These are phyloP conservation scores for Elysia crispata DNA, from an alignment of 2,888 invertebrate genomes.

Conservation along the genomic window DNA sequence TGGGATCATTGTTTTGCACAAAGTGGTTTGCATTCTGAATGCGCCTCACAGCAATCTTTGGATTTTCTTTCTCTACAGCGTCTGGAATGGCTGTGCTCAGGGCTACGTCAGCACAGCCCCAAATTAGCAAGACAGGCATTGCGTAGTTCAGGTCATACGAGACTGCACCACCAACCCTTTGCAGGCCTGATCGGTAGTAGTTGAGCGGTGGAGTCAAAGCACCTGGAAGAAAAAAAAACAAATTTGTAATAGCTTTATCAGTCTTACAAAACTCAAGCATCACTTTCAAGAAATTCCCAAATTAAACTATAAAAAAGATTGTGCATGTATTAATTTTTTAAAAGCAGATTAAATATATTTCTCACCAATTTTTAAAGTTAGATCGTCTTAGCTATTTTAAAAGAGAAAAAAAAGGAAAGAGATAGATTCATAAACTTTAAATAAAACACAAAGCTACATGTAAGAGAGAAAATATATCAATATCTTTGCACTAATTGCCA, in stretches of 20 bases:
- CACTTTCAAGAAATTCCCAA: too few relatives aligned
- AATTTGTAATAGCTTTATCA: background rate
- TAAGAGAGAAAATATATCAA: too few relatives aligned
- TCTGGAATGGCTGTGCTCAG: slow-evolving; percentile 57
- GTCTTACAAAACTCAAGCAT: too few relatives aligned
- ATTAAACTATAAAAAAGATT: too few relatives aligned
- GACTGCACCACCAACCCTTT: background rate
- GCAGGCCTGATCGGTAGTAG: slow-evolving; percentile 49
- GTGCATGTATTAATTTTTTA: too few relatives aligned
- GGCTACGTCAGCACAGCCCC: slow-evolving; percentile 62
- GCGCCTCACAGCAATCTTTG: slow-evolving; percentile 32
- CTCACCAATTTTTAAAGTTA: too few relatives aligned
- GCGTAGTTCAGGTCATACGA: slow-evolving; percentile 35
- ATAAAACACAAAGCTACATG: too few relatives aligned
- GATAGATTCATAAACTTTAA: too few relatives aligned
- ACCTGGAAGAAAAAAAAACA: slow-evolving; percentile 1
- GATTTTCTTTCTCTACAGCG: background rate
- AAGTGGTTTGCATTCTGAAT: slow-evolving; percentile 36
- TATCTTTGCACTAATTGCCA: too few relatives aligned
- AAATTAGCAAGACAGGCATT: slow-evolving; percentile 61
- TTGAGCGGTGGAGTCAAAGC: slow-evolving; percentile 49
- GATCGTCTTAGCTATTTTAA: too few relatives aligned
- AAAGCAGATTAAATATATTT: too few relatives aligned
- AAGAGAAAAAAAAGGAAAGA: too few relatives aligned
- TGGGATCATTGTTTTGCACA: slow-evolving; percentile 29